Conservation (phyloP, 1,140 invertebrate genomes). For the Listronotus bonariensis region DNA sequence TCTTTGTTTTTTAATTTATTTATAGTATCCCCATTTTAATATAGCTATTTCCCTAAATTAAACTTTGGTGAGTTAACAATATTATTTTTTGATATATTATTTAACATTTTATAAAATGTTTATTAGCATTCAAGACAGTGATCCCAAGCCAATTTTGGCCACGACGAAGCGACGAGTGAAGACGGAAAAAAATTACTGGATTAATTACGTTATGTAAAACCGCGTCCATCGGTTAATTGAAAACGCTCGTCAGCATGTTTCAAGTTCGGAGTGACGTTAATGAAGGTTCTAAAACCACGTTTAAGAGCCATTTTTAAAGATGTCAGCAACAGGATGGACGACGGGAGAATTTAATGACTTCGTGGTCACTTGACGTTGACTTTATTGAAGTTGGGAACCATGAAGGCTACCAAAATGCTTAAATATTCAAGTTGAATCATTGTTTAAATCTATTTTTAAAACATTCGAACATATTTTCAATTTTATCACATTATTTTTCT, state of each 20-base stretch:
- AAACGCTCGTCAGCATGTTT: constrained; percentile 29
- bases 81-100: too few relatives aligned
- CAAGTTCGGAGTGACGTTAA: constrained; percentile 23
- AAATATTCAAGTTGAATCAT: background rate
- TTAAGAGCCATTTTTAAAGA: constrained; percentile 28
- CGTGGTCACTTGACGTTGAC: constrained; percentile 7
- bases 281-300: constrained; percentile 27
- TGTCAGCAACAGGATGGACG: constrained; percentile 5
- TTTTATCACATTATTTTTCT: too few relatives aligned
- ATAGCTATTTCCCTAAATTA: too few relatives aligned
- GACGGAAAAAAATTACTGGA: constrained; percentile 22
- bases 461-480: too few relatives aligned
- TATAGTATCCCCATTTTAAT: too few relatives aligned
- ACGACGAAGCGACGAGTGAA: constrained; percentile 10
- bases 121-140: constrained; percentile 24
- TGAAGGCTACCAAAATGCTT: background rate
- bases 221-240: constrained; percentile 26
- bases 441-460: background rate
- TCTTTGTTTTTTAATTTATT: too few relatives aligned
- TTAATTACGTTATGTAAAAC: constrained; percentile 37
- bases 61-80: too few relatives aligned
- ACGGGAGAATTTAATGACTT: constrained; percentile 5
- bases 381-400: background rate
- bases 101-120: constrained; percentile 15
- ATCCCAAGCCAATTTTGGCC: constrained; percentile 28